These are phyloP conservation scores for Molossus alvarezi DNA, from an alignment of 2,797 vertebrate species.

Conservation along the genomic window DNA sequence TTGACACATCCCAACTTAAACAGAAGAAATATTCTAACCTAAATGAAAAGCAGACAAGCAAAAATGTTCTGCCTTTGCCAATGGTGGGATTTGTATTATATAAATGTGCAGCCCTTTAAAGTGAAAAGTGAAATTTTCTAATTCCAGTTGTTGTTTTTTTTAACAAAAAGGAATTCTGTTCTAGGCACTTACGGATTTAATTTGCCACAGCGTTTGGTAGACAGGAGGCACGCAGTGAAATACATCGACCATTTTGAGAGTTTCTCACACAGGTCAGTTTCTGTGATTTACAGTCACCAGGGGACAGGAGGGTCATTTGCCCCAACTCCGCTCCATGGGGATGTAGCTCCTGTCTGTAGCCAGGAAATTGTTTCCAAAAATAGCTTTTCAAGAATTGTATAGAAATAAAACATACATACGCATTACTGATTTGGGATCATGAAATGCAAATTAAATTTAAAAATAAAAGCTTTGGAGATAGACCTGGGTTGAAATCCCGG, in stretches of 20 bases:
- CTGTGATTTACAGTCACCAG: not conserved
- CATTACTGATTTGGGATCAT: not conserved
- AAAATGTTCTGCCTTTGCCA: conserved; percentile 29
- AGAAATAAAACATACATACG: conserved; percentile 31
- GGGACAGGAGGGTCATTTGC: not conserved
- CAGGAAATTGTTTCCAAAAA: conserved; percentile 43
- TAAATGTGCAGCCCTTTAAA: not conserved
- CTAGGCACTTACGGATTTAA: not conserved
- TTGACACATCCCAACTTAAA: not conserved
- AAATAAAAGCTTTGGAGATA: conserved; percentile 8
- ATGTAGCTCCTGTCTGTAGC: not conserved
- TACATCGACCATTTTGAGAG: not conserved
- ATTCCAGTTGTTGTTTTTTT: conserved; percentile 5
- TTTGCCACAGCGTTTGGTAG: not conserved
- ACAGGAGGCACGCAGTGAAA: not conserved
- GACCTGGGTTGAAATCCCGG: not conserved
- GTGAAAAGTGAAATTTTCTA: not conserved
- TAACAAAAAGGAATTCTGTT: conserved; percentile 47
- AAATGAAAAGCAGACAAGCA: not conserved
- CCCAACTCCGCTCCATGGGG: not conserved
- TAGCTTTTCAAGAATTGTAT: not conserved
- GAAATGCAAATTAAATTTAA: conserved; percentile 40
- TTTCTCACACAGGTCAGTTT: not conserved
- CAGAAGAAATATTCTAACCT: conserved; percentile 5
- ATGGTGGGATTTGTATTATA: not conserved